These are phyloP conservation scores for Idaea biselata DNA, from an alignment of 2,888 invertebrate genomes.

Conservation along the genomic window DNA sequence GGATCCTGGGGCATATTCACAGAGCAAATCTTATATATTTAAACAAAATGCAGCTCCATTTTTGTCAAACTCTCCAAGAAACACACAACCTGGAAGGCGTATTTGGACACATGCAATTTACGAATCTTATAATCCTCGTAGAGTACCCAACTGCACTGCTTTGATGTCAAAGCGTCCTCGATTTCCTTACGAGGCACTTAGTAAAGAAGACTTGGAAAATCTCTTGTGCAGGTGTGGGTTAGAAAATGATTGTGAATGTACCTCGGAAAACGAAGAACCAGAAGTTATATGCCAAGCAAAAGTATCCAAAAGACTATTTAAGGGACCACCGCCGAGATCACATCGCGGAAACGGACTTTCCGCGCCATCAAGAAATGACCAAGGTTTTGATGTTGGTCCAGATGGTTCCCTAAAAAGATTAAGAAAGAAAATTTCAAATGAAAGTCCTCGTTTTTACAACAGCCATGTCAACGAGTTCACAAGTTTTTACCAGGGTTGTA, in stretches of 20 bases:
- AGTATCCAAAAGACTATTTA: constrained; percentile 45
- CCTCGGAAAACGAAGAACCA: constrained; percentile 31
- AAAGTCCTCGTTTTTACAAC: constrained; percentile 57
- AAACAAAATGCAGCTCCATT: constrained; percentile 50
- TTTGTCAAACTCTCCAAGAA: constrained; percentile 49
- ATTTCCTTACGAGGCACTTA: constrained; percentile 58
- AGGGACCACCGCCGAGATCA: constrained; percentile 46
- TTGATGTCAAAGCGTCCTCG: constrained; percentile 55
- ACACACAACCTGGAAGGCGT: constrained; percentile 27
- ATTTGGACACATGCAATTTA: constrained; percentile 61
- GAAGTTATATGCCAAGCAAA: constrained; percentile 50
- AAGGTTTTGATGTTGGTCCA: constrained; percentile 36
- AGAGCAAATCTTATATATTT: constrained; percentile 21
- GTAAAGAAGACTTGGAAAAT: constrained; percentile 52
- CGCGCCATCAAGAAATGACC: constrained; percentile 42
- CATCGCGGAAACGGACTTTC: constrained; percentile 38
- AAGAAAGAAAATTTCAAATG: constrained; percentile 23
- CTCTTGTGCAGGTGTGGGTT: constrained; percentile 59
- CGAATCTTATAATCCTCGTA: constrained; percentile 28
- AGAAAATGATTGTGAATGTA: constrained; percentile 51
- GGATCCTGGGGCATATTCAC: constrained; percentile 63
- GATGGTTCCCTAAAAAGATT: constrained; percentile 39
- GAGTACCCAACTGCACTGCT: constrained; percentile 54
- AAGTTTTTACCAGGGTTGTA: constrained; percentile 63
- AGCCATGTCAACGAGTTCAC: constrained; percentile 47